These are phyloP conservation scores for Parasteatoda tepidariorum DNA, from an alignment of 1,140 invertebrate species.

Conservation along the genomic window DNA sequence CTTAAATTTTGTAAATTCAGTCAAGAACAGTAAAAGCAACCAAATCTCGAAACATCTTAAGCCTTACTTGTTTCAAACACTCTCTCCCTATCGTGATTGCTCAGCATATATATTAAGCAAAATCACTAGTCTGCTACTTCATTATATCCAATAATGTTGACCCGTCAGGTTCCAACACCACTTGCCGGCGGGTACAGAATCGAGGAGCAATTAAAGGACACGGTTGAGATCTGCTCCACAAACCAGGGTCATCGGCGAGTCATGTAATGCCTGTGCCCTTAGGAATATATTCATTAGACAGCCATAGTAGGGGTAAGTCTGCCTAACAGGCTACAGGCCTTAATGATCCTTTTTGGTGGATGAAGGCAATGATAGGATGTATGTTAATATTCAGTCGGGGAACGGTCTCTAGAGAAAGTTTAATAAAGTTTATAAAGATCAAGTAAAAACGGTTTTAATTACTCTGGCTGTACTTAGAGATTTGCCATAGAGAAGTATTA, in stretches of 20 bases:
- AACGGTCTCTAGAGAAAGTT: too few species aligned
- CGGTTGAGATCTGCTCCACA: background rate
- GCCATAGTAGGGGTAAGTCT: background rate
- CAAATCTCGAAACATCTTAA: too few species aligned
- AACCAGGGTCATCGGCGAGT: background rate
- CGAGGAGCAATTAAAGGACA: conserved; percentile 21
- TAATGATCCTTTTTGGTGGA: conserved; percentile 1
- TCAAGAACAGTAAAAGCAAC: too few species aligned
- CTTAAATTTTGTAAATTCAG: background rate
- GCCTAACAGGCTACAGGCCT: background rate
- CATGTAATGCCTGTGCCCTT: background rate
- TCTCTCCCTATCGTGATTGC: background rate
- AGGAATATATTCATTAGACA: conserved; percentile 8
- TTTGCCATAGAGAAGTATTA: too few species aligned
- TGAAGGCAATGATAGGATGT: too few species aligned
- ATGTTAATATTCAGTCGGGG: too few species aligned
- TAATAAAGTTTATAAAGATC: too few species aligned
- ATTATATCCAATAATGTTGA: conserved; percentile 3
- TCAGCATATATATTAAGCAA: background rate
- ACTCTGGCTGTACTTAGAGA: too few species aligned
- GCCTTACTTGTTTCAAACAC: background rate
- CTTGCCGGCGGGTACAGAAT: background rate
- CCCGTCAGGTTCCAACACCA: background rate
- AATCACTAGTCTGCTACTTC: background rate
- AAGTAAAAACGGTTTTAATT: too few species aligned